phyloP scores from a whole-genome alignment of 2,888 invertebrate species.

The Entomobrya multifasciata region DNA sequence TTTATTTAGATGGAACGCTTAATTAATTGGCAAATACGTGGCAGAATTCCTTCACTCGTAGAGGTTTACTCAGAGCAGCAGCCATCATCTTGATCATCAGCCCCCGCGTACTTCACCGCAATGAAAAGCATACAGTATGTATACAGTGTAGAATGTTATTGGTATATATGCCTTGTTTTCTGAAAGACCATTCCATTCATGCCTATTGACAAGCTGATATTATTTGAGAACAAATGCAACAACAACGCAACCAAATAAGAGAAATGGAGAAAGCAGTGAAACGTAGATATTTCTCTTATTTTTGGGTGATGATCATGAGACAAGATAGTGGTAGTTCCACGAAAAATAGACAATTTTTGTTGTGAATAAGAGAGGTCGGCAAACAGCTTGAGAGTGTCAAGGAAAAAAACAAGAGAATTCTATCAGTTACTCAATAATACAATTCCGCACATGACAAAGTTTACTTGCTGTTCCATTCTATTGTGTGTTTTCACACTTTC shows the following conservation, averaged over 20 bases:
- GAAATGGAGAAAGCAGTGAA: background rate
- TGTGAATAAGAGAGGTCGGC: constrained; percentile 46
- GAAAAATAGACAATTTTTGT: constrained; percentile 49
- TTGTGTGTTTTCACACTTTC: constrained; percentile 31
- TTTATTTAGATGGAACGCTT: background rate
- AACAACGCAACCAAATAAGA: constrained; percentile 26
- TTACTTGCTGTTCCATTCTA: constrained; percentile 20
- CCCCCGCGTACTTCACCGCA: too few relatives aligned
- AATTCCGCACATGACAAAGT: constrained; percentile 22
- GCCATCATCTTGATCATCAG: too few relatives aligned
- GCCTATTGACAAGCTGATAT: constrained; percentile 14
- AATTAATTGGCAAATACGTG: constrained; percentile 32
- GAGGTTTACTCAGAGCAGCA: too few relatives aligned
- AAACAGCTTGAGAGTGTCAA: constrained; percentile 54
- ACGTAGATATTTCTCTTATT: background rate
- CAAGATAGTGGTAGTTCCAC: constrained; percentile 35
- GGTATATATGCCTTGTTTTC: too few relatives aligned
- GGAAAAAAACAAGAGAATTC: constrained; percentile 55
- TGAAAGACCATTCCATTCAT: background rate
- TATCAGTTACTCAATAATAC: constrained; percentile 50
- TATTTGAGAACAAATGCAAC: too few relatives aligned
- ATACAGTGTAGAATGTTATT: too few relatives aligned
- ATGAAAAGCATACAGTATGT: too few relatives aligned
- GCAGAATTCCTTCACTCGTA: constrained; percentile 12
- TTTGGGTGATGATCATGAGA: constrained; percentile 8